Base-by-base conservation (phyloP, 2,113 vertebrate species). In the Anas platyrhynchos region DNA sequence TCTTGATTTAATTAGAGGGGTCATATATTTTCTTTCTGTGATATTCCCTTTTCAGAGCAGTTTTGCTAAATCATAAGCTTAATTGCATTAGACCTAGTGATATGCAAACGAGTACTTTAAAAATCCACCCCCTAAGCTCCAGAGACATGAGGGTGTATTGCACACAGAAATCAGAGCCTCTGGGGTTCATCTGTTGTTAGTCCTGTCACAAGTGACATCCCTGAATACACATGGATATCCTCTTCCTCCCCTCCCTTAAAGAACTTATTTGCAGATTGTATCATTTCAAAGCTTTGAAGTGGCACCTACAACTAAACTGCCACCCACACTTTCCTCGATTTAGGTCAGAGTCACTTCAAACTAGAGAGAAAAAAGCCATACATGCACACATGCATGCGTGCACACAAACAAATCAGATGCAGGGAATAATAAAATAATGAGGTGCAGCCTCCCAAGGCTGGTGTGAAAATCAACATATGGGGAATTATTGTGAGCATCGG, bases 391-490 rank as follows among this genome's bases (percentile, higher is more conserved):
- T 16, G 41, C 48, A 13, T 9, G 3, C 2, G 1, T 48, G 63
- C 36, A 1, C 44, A 67, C 26, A 89, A 84, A 89, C 71, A 83
- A 89, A 97, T 93, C 63, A 16, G 81, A 77, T 61, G 68, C 74
- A 67, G 72, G 77, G 82, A 96, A 94, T 95, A 95, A 96, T 92
- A 85, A 96, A 97, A 97, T 91, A 97, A 96, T 74, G 82, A 96
- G 65, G 90, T 93, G 84, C 90, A 96, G 79, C 95, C 86, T 94
- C 81, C 78, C 86, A 95, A 96, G 85, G 88, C 86, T 94, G 82
- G 83, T 96, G 94, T 94, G 93, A 96, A 97, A 95, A 94, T 81
- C 91, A 94, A 93, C 97, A 96, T 97, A 96, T 96, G 96, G 96
- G 81, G 88, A 92, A 94, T 91, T 96, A 96, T 91, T 95, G 93